These are phyloP conservation scores for Henicopernis longicauda DNA, from an alignment of 2,113 vertebrate species.

Conservation along the genomic window DNA sequence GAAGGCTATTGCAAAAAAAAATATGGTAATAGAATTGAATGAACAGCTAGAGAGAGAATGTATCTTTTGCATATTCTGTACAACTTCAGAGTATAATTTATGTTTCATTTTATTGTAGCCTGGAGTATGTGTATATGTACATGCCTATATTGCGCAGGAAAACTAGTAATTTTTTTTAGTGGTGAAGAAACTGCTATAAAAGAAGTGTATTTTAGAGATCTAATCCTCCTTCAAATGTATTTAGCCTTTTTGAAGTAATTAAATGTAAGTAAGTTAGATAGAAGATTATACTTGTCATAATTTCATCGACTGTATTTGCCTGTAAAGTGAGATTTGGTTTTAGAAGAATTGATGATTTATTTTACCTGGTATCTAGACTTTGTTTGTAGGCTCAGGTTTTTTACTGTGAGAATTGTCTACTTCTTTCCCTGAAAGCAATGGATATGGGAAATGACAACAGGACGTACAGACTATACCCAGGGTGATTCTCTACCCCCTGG, in stretches of 20 bases:
- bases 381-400: neutral
- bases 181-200: neutral
- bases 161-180: neutral
- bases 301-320: neutral
- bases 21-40: neutral
- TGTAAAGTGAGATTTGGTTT: neutral
- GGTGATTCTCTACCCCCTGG: neutral
- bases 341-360: neutral
- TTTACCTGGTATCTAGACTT: neutral
- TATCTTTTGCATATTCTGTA: neutral
- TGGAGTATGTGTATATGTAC: neutral
- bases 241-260: neutral
- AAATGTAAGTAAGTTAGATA: neutral
- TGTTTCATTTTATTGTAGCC: neutral
- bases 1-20: neutral
- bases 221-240: neutral
- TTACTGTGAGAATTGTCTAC: neutral
- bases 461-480: fast-evolving
- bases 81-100: neutral
- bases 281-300: neutral
- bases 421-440: neutral
- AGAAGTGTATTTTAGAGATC: neutral
- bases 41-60: neutral
- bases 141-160: neutral
- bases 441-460: neutral